These are phyloP conservation scores for Drosophila suboccidentalis DNA, from an alignment of 2,888 invertebrate species.

Conservation along the genomic window DNA sequence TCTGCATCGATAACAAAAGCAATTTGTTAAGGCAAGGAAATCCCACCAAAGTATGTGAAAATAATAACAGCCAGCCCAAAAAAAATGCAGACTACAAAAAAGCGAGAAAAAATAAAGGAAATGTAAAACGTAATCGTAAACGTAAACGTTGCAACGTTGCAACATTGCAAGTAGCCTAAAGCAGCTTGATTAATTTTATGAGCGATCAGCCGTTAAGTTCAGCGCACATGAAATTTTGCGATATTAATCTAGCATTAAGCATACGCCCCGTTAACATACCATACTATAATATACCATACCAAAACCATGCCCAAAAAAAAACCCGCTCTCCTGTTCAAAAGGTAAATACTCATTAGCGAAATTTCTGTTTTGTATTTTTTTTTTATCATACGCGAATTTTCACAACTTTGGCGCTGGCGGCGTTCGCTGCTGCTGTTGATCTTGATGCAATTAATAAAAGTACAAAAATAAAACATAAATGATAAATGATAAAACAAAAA, in stretches of 20 bases:
- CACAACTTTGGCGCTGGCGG: constrained; percentile 71
- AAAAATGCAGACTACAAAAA: constrained; percentile 36
- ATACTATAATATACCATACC: background rate
- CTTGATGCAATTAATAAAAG: constrained; percentile 84
- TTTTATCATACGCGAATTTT: constrained; percentile 41
- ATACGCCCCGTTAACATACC: constrained; percentile 73
- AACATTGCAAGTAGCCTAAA: constrained; percentile 79
- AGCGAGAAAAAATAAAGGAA: constrained; percentile 10
- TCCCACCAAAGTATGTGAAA: constrained; percentile 80
- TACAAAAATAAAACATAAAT: constrained; percentile 20
- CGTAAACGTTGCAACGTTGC: constrained; percentile 37
- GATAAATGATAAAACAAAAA: constrained; percentile 21
- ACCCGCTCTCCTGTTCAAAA: constrained; percentile 36
- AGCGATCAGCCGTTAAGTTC: constrained; percentile 86
- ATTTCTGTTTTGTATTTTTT: constrained; percentile 34
- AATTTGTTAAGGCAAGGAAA: constrained; percentile 79
- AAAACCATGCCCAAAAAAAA: background rate
- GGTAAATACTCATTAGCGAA: constrained; percentile 81
- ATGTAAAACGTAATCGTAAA: constrained; percentile 47
- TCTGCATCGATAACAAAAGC: constrained; percentile 78
- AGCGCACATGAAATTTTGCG: constrained; percentile 75
- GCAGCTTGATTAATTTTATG: constrained; percentile 85
- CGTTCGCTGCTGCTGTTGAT: constrained; percentile 63
- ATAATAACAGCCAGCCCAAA: constrained; percentile 71
- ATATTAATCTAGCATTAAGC: constrained; percentile 81